Conservation (phyloP, 2,113 vertebrate genomes). For the Galbula dea region DNA sequence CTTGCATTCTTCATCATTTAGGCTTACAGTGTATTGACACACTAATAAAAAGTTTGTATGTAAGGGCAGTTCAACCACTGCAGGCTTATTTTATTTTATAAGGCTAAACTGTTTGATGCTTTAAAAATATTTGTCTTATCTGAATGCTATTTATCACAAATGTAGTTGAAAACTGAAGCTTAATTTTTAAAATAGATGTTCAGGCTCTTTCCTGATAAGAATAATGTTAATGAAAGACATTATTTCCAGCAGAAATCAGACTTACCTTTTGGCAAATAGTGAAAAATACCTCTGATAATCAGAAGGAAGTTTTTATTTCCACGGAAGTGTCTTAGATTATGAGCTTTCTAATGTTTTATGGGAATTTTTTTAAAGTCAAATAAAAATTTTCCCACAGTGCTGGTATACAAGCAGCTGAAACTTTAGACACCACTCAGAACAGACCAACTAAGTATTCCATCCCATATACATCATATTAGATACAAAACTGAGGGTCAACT, state of each 20-base stretch:
- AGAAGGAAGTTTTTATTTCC: background rate
- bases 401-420: slow-evolving; percentile 26
- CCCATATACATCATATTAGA: too few species aligned
- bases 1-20: background rate
- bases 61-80: background rate
- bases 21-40: background rate
- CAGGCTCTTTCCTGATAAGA: background rate
- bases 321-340: background rate
- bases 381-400: slow-evolving; percentile 10
- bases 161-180: background rate
- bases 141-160: background rate
- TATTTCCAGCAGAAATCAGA: background rate
- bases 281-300: background rate
- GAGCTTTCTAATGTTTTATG: background rate
- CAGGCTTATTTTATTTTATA: slow-evolving; percentile 4
- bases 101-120: background rate
- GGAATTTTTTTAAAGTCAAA: background rate
- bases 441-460: too few species aligned
- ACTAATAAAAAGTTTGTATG: background rate
- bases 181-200: background rate
- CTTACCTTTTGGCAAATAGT: background rate
- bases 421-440: background rate
- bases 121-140: slow-evolving; percentile 10
- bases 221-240: background rate
- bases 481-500: too few species aligned